phyloP scores from a whole-genome alignment of 2,888 invertebrate species.

The Ochropleura plecta region DNA sequence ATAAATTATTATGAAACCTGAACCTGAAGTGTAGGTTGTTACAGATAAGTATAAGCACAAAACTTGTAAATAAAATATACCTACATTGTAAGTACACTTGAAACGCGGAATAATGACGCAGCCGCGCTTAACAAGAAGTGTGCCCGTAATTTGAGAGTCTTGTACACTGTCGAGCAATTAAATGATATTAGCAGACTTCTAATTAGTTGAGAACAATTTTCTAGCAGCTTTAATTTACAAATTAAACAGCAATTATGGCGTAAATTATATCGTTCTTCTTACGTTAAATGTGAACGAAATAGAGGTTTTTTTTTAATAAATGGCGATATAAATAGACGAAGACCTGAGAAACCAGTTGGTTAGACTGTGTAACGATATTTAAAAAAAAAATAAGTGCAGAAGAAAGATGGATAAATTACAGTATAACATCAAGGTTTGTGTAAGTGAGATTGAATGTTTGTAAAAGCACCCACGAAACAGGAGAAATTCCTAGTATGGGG shows the following conservation, averaged over 20 bases:
- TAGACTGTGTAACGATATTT: no score
- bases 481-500: no score
- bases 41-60: background rate
- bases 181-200: slow-evolving; percentile 1
- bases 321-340: background rate
- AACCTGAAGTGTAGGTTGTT: background rate
- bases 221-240: slow-evolving; percentile 7
- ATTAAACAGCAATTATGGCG: background rate
- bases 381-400: background rate
- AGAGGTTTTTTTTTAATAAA: background rate
- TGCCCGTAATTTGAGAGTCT: slow-evolving; percentile 25
- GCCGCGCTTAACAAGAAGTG: slow-evolving; percentile 18
- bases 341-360: background rate
- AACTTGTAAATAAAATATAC: slow-evolving; percentile 25
- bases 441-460: no score
- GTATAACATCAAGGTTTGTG: no score
- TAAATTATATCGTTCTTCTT: background rate
- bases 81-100: slow-evolving; percentile 21
- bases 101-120: slow-evolving; percentile 46
- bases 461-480: no score
- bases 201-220: slow-evolving; percentile 25
- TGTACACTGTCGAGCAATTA: slow-evolving; percentile 40
- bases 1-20: slow-evolving; percentile 9
- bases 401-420: no score
- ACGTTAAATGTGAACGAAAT: background rate